phyloP scores from a whole-genome alignment of 2,113 vertebrate species.

The Crypturellus undulatus region DNA sequence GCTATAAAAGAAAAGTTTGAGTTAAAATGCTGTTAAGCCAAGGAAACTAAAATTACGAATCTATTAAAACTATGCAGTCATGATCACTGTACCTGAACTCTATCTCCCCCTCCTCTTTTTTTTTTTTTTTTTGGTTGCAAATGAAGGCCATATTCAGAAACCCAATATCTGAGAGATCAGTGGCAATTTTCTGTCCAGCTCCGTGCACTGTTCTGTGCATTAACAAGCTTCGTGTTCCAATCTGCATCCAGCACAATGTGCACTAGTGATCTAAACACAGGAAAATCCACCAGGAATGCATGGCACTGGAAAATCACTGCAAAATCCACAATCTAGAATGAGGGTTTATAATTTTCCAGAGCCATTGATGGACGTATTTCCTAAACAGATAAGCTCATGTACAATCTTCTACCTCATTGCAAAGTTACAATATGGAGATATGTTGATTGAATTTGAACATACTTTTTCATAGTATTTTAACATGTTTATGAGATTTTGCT shows the following conservation, averaged over 20 bases:
- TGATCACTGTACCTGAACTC: not conserved
- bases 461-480: not conserved
- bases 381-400: not conserved
- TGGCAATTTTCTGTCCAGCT: not conserved
- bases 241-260: not conserved
- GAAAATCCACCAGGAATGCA: too few relatives aligned
- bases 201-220: accelerated
- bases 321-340: not conserved
- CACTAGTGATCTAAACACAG: accelerated
- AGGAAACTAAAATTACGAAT: not conserved
- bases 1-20: not conserved
- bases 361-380: not conserved
- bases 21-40: not conserved
- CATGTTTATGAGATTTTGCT: not conserved
- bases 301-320: not conserved
- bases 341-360: not conserved
- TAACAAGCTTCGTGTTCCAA: accelerated
- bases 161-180: not conserved
- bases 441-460: not conserved
- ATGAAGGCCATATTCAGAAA: not conserved
- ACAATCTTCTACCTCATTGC: not conserved
- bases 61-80: not conserved
- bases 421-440: not conserved
- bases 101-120: not conserved
- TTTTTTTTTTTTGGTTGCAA: not conserved